Conservation (phyloP, 2,888 invertebrate genomes). For the Dorcus parallelipipedus region DNA sequence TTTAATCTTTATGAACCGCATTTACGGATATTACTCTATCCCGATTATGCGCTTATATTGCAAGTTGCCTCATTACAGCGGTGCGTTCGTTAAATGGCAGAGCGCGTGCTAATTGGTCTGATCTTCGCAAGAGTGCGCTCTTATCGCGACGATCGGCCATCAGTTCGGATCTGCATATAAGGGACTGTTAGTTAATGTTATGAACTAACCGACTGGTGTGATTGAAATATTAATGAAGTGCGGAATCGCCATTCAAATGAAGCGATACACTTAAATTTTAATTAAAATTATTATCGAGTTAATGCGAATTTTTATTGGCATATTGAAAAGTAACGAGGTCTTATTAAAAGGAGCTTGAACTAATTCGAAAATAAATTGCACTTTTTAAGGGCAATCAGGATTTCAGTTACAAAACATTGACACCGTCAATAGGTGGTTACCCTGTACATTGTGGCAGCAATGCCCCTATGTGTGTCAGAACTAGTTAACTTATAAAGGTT, state of each 20-base stretch:
- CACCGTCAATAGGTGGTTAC: too few species aligned
- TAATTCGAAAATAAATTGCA: too few species aligned
- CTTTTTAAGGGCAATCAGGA: too few species aligned
- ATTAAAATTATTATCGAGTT: neutral
- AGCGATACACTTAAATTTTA: neutral
- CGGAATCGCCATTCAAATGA: slow-evolving; percentile 1
- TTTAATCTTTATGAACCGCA: slow-evolving; percentile 8
- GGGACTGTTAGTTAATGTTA: slow-evolving; percentile 25
- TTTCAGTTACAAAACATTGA: too few species aligned
- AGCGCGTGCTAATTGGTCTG: slow-evolving; percentile 16
- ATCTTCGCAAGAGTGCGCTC: slow-evolving; percentile 3
- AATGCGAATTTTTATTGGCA: neutral
- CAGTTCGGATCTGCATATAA: slow-evolving; percentile 23
- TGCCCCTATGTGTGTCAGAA: too few species aligned
- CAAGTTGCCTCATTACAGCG: slow-evolving; percentile 14
- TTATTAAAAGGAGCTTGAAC: too few species aligned
- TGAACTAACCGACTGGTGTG: slow-evolving; percentile 22
- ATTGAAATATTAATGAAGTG: slow-evolving; percentile 17
- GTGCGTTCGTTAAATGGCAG: slow-evolving; percentile 11
- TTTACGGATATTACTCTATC: slow-evolving; percentile 1
- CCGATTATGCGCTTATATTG: slow-evolving; percentile 5
- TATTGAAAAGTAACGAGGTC: neutral
- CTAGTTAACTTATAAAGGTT: too few species aligned
- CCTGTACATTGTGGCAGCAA: too few species aligned
- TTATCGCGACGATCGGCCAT: slow-evolving; percentile 15